Evolutionary conservation across 2,113 vertebrate species (phyloP).

Genomic region (Pipra filicauda): DNA sequence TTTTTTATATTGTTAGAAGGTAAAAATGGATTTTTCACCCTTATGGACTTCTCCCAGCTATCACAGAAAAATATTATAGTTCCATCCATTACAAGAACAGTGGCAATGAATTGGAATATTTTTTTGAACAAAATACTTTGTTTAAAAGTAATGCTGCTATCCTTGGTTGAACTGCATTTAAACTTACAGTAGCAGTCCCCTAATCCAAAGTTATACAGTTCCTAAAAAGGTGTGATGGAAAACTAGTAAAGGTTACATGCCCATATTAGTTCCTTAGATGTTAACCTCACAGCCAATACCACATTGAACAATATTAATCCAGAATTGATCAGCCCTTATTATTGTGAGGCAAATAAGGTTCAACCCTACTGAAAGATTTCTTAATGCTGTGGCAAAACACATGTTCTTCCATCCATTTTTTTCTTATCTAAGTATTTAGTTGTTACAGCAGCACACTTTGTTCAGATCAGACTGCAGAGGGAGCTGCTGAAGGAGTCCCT

Average conservation of each 20-base stretch:
- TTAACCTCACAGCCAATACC: accelerated
- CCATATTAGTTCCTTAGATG: not conserved
- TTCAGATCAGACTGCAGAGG: not conserved
- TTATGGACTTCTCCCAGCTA: not conserved
- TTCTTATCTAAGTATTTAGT: too few species aligned
- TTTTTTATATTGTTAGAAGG: not conserved
- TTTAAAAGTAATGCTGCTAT: not conserved
- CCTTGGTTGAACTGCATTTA: not conserved
- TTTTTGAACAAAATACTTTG: not conserved
- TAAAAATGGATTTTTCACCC: not conserved
- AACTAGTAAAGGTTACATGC: not conserved
- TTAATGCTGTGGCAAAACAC: not conserved
- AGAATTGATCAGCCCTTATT: not conserved
- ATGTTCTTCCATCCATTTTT: not conserved
- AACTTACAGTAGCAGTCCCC: not conserved
- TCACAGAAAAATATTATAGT: not conserved
- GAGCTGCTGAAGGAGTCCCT: not conserved
- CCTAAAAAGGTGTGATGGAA: not conserved
- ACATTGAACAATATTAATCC: accelerated
- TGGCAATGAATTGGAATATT: not conserved
- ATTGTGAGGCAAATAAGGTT: not conserved
- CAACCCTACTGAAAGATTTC: not conserved
- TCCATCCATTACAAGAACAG: not conserved
- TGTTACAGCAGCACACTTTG: not conserved
- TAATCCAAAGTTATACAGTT: not conserved